phyloP scores from a whole-genome alignment of 1,140 invertebrate genomes.

The Drosophila chauvacae region DNA sequence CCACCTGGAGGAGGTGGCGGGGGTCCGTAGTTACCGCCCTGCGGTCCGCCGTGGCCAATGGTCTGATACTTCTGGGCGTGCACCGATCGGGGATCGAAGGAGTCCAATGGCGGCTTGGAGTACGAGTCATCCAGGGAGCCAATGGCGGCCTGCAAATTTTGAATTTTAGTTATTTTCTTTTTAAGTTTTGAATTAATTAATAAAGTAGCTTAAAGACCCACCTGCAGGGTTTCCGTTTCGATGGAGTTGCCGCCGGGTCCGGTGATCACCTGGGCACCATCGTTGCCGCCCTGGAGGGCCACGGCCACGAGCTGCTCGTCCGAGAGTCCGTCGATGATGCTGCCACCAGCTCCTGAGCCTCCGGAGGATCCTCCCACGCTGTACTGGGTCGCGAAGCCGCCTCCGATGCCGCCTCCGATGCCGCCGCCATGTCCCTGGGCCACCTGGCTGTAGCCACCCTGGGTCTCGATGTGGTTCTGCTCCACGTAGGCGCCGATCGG shows the following conservation, averaged over 20 bases:
- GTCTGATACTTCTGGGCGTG: conserved; percentile 68
- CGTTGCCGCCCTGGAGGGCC: conserved; percentile 65
- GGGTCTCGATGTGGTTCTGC: conserved; percentile 74
- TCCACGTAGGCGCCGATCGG: conserved; percentile 81
- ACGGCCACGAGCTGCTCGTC: conserved; percentile 80
- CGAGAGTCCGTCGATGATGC: conserved; percentile 67
- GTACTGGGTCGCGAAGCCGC: conserved; percentile 47
- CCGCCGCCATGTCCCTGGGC: conserved; percentile 48
- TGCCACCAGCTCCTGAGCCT: conserved; percentile 23
- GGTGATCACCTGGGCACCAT: conserved; percentile 36
- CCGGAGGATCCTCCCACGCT: conserved; percentile 8
- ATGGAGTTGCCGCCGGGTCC: conserved; percentile 62
- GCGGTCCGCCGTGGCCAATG: conserved; percentile 32
- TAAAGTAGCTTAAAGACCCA: neutral
- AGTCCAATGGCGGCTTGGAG: conserved; percentile 66
- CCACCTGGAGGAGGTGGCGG: conserved; percentile 79
- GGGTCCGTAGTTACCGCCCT: conserved; percentile 35
- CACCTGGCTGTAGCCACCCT: conserved; percentile 74
- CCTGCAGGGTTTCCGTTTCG: conserved; percentile 71
- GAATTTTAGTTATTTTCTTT: accelerated
- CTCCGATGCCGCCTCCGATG: conserved; percentile 5
- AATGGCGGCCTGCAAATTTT: conserved; percentile 38
- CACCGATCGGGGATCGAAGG: conserved; percentile 65
- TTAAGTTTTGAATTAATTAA: neutral
- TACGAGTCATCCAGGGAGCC: conserved; percentile 68